A percentile compares a stretch with the other conserved stretches of the same genome.
Conservation (phyloP, 2,888 invertebrate genomes). For the Trachelus troglodyta region DNA sequence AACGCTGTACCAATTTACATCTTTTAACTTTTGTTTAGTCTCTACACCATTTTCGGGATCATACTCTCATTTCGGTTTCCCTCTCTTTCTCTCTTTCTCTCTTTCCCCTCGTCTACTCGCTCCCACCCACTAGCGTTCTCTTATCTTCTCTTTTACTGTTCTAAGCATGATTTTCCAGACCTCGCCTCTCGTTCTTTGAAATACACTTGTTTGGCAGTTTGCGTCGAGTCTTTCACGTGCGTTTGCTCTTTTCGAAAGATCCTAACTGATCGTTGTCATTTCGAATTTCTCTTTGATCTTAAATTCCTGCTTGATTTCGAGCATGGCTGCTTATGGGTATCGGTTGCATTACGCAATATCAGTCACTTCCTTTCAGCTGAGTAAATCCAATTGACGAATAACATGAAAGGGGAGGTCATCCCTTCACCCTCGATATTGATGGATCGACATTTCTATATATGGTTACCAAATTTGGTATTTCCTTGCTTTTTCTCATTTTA, state of each 20-base stretch:
- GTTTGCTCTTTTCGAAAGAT: background rate
- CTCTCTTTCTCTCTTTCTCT: background rate
- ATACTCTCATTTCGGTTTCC: background rate
- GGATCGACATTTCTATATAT: background rate
- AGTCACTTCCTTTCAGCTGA: background rate
- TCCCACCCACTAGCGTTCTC: background rate
- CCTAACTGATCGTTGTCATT: background rate
- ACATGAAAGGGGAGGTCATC: too few species aligned
- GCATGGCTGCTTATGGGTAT: background rate
- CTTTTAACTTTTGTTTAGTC: slow-evolving; percentile 16
- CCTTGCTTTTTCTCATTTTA: background rate
- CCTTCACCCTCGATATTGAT: background rate
- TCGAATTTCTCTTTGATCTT: background rate
- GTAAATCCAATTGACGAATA: background rate
- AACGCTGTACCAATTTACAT: slow-evolving; percentile 23
- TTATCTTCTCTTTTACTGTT: background rate
- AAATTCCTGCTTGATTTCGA: background rate
- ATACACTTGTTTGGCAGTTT: slow-evolving; percentile 49
- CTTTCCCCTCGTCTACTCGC: too few species aligned
- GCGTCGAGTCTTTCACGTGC: slow-evolving; percentile 23
- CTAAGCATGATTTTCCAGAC: background rate
- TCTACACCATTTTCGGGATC: slow-evolving; percentile 1
- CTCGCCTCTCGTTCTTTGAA: slow-evolving; percentile 20
- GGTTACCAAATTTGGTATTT: background rate
- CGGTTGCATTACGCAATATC: background rate